Evolutionary conservation across 2,888 invertebrate species (phyloP), one percentile per base, ranked within the genome.

Genomic region (Agrotis clavis): DNA sequence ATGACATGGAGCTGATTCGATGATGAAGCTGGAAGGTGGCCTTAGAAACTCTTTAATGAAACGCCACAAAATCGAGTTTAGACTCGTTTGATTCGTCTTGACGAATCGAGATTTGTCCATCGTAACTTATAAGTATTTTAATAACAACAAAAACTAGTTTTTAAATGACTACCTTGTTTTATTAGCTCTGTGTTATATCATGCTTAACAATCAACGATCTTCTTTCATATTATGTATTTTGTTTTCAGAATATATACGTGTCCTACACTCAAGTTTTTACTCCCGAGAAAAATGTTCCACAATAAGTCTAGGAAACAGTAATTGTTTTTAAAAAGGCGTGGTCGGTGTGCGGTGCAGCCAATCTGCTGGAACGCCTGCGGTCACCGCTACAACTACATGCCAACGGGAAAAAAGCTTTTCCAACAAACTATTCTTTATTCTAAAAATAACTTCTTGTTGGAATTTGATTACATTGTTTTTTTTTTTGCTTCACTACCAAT

Each of bases 301-400:
- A 63, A n/a, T 25, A 67, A 47, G 51, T 77, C 48, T 54, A 14
- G 50, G 19, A 16, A 71, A 25, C 60, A 51, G 77, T 79, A 79
- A 79, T 73, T 79, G 72, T 75, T 79, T 79, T 61, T 67, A 73
- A 73, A 73, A 79, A 67, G 67, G 57, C 79, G 72, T 61, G 60
- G 64, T 50, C 41, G 57, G 59, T n/a, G 45, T 63, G 81, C 65
- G 63, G 79, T 79, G 57, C 56, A 73, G 69, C 70, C 81, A 83
- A 82, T 82, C 81, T 82, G 69, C 47, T 67, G 60, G 69, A 80
- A 66, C 71, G 83, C 71, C 69, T 57, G 83, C 59, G 71, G 83
- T 60, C 73, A 67, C 54, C 71, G 65, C 54, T 60, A n/a, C 48
- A 50, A 45, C 76, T 50, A 60, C 19, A 35, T n/a, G 60, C 53